Base-by-base conservation (phyloP, 2,797 vertebrate species). In the Mareca penelope region DNA sequence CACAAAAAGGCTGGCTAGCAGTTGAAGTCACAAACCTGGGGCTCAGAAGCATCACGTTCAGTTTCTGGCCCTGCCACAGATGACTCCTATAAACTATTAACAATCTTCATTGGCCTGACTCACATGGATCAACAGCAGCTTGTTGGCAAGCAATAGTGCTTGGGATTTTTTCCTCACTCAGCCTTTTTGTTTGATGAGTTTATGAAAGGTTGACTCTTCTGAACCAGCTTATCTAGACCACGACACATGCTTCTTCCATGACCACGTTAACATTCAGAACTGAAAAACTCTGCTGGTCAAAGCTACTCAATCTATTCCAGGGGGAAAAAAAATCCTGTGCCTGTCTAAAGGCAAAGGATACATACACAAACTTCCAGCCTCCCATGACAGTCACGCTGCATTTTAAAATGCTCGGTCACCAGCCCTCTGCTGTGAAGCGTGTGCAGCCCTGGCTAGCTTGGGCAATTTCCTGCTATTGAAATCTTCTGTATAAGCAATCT, bases 381-480 rank as follows among this genome's bases (percentile, higher is more conserved):
- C 33, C 12, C 11, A n/a, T 64, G 76, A 33, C 57, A 65, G 63
- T 65, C 79, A 53, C 1, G 2, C 10, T 35, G 63, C 55, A 15
- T 65, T 91, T 89, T 50, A 83, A 96, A 89, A 78, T 15, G 72
- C 90, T 83, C 72, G 73, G 53, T 85, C 61, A 93, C 92, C 75
- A 94, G 48, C 70, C 50, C 64, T 59, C 44, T 26, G 85, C 77
- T 42, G 37, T 31, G 73, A 84, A 93, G 64, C 4, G 26, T 9
- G 1, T 65, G 59, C 90, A 94, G 77, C 50, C 67, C 64, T 6
- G 24, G 59, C 19, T 6, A 60, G 69, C 84, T 94, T 93, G 71
- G 77, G 84, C 95, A 94, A 96, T 71, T 97, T 97, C 96, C 96
- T 96, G 95, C 88, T 67, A 92, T 95, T 94, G 92, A 97, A 96